phyloP scores from a whole-genome alignment of 2,113 vertebrate genomes.

The Sebastes fasciatus region DNA sequence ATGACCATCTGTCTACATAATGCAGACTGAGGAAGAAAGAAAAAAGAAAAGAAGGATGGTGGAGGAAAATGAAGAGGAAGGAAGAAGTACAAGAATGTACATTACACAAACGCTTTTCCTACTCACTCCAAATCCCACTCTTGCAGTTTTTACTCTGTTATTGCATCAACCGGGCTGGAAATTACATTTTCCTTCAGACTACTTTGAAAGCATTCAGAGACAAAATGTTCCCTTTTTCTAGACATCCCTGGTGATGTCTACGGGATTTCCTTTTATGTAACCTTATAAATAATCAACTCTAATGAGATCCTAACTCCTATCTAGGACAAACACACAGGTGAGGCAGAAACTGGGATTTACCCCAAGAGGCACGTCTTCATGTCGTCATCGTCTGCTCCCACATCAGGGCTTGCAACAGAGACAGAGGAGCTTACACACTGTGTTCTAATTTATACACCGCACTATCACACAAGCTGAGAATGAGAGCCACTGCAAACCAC shows the following conservation, averaged over 20 bases:
- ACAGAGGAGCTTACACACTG: background rate
- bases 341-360: slow-evolving; percentile 30
- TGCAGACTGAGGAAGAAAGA: slow-evolving; percentile 5
- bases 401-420: slow-evolving; percentile 20
- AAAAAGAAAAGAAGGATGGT: background rate
- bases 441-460: background rate
- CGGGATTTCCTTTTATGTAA: slow-evolving; percentile 8
- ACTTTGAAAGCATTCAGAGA: background rate
- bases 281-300: background rate
- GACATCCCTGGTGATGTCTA: background rate
- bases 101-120: slow-evolving; percentile 8
- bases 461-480: slow-evolving; percentile 6
- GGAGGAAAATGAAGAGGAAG: slow-evolving; percentile 3
- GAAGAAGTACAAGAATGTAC: background rate
- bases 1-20: background rate
- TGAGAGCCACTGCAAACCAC: slow-evolving; percentile 33
- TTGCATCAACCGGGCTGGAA: slow-evolving; percentile 59
- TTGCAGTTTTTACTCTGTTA: slow-evolving; percentile 55
- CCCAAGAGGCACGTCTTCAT: slow-evolving; percentile 40
- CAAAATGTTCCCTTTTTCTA: background rate
- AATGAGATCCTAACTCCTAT: background rate
- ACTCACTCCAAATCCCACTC: slow-evolving; percentile 32
- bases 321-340: slow-evolving; percentile 34
- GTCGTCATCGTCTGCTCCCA: slow-evolving; percentile 30
- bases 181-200: background rate